Percentiles rank a stretch among this genome's conserved stretches.
Conservation (phyloP, 2,113 vertebrate genomes). For the Tragelaphus strepsiceros region DNA sequence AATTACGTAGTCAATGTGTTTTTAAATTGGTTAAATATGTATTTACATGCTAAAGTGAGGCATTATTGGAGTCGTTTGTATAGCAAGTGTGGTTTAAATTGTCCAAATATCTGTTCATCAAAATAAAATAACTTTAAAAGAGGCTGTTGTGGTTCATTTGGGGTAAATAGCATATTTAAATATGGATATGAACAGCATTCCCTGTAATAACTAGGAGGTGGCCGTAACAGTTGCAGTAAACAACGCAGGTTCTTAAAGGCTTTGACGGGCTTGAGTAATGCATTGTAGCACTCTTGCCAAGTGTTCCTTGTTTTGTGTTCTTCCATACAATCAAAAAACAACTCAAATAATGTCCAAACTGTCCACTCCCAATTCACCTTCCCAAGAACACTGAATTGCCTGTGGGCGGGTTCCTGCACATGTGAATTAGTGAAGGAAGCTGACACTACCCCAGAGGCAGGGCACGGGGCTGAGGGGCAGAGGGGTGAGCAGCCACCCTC, state of each 20-base stretch:
- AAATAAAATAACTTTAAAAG: conserved; percentile 67
- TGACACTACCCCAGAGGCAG: not conserved
- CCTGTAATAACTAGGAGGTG: conserved; percentile 17
- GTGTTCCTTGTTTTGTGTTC: not conserved
- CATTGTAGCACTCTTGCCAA: not conserved
- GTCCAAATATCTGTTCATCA: conserved; percentile 62
- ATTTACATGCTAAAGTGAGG: conserved; percentile 59
- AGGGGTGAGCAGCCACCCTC: accelerated
- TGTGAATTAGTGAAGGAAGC: not conserved
- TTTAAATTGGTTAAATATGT: conserved; percentile 75
- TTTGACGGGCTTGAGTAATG: not conserved
- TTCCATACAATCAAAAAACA: not conserved
- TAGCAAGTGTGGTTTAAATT: conserved; percentile 52
- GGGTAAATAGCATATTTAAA: conserved; percentile 62
- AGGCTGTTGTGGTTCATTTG: conserved; percentile 63
- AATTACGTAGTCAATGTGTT: conserved; percentile 66
- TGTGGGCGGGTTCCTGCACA: not conserved
- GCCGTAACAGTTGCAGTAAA: conserved; percentile 5
- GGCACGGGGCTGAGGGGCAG: not conserved
- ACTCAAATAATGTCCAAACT: not conserved
- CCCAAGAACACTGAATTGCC: not conserved
- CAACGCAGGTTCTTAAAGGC: not conserved
- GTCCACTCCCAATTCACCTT: not conserved
- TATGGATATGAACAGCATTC: conserved; percentile 65
- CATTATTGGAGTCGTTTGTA: conserved; percentile 43